Conservation (phyloP, 2,888 invertebrate genomes). For the Thymelicus acteon region DNA sequence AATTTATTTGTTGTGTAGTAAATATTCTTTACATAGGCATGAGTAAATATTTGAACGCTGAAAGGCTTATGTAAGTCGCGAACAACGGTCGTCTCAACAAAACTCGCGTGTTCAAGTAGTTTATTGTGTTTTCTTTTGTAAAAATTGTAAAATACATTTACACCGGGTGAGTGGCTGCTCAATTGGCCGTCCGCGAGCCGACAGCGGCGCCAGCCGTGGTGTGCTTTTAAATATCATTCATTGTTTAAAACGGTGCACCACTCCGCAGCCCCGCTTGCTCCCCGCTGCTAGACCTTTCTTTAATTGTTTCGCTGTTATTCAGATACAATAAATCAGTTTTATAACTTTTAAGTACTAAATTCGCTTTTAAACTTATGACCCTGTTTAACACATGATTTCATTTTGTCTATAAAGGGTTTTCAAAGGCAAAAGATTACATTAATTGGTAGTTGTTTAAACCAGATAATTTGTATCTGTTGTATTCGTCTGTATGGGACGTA, state of each 20-base stretch:
- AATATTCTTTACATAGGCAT: constrained; percentile 8
- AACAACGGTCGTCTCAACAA: constrained; percentile 10
- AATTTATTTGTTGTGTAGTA: constrained; percentile 6
- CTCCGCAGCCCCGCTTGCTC: constrained; percentile 1
- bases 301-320: constrained; percentile 4
- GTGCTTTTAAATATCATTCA: constrained; percentile 53
- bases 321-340: background rate
- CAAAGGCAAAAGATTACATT: no score
- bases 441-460: no score
- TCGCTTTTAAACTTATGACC: no score
- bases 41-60: constrained; percentile 33
- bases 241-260: constrained; percentile 45
- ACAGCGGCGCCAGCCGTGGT: constrained; percentile 47
- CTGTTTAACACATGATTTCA: no score
- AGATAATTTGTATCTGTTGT: no score
- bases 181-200: constrained; percentile 60
- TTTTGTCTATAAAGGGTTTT: no score
- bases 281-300: background rate
- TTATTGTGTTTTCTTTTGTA: constrained; percentile 41
- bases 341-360: no score
- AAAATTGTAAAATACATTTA: constrained; percentile 31
- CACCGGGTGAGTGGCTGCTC: constrained; percentile 54
- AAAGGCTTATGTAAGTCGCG: constrained; percentile 15
- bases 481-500: no score
- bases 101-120: constrained; percentile 38